These are phyloP conservation scores for Neomonachus schauinslandi DNA, from an alignment of 2,113 vertebrate species.

Conservation along the genomic window DNA sequence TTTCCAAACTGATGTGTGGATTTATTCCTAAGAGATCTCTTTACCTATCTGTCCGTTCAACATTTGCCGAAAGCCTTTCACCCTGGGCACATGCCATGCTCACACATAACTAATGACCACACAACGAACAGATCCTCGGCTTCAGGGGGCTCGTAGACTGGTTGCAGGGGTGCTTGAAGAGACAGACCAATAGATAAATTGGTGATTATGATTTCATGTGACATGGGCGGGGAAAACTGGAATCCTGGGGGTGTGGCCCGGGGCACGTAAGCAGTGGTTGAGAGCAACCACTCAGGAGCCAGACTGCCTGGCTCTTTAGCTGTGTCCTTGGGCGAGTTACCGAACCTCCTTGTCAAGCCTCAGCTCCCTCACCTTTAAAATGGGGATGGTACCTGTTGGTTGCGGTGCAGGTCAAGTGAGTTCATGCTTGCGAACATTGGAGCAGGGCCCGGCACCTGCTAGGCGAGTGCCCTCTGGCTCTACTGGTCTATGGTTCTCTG, in stretches of 20 bases:
- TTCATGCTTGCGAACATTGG: background rate
- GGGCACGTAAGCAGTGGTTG: too few relatives aligned
- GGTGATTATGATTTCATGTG: background rate
- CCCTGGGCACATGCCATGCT: background rate
- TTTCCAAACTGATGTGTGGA: background rate
- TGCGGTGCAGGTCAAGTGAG: background rate
- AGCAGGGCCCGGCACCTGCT: background rate
- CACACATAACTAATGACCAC: background rate
- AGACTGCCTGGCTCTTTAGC: too few relatives aligned
- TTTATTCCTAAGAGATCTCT: background rate
- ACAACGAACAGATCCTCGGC: background rate
- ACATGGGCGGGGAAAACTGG: too few relatives aligned
- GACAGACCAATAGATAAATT: background rate
- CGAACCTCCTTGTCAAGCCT: background rate
- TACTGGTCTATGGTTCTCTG: background rate
- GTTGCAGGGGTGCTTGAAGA: background rate
- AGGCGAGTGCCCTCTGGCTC: background rate
- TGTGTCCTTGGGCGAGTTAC: background rate
- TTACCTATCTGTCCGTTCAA: background rate
- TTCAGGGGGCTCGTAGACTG: background rate
- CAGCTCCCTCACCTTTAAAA: background rate
- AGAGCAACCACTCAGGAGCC: background rate
- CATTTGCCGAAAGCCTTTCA: background rate
- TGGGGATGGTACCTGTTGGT: background rate
- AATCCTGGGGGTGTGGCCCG: background rate